These are phyloP conservation scores for Anseranas semipalmata DNA, from an alignment of 2,113 vertebrate genomes.

Conservation along the genomic window DNA sequence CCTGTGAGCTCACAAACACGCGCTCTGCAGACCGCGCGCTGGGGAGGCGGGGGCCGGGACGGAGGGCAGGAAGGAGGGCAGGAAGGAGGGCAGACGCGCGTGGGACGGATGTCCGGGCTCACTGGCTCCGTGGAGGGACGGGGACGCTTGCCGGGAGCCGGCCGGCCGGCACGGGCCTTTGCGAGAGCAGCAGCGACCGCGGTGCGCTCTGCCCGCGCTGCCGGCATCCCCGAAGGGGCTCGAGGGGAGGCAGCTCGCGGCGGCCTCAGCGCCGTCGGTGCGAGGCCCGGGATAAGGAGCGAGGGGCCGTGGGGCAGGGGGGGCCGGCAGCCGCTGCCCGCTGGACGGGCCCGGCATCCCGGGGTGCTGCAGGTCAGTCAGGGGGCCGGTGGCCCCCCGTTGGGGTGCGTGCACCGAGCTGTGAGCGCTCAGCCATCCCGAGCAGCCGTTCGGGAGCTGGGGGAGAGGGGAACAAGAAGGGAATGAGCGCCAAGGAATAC, in stretches of 20 bases:
- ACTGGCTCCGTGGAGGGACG: background rate
- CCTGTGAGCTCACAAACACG: slow-evolving; percentile 84
- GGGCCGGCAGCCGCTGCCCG: background rate
- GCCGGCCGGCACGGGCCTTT: background rate
- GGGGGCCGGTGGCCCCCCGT: background rate
- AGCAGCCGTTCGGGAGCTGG: background rate
- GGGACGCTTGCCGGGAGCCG: background rate
- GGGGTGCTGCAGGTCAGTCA: background rate
- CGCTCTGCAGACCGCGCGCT: slow-evolving; percentile 31
- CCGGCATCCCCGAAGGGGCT: background rate
- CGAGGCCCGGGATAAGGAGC: accelerated
- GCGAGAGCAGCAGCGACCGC: background rate
- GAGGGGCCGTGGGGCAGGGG: background rate
- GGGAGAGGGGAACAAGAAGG: accelerated
- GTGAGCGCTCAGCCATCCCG: too few relatives aligned
- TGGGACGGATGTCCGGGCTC: background rate
- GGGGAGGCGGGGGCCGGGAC: background rate
- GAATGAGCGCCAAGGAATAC: accelerated
- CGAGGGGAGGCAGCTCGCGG: accelerated
- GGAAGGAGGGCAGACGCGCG: too few relatives aligned
- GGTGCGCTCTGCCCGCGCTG: background rate
- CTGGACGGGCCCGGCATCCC: accelerated
- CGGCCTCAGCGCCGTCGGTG: background rate
- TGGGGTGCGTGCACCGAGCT: background rate
- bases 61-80: slow-evolving; percentile 15